phyloP scores from a whole-genome alignment of 2,113 vertebrate species.

The Dissostichus mawsoni region DNA sequence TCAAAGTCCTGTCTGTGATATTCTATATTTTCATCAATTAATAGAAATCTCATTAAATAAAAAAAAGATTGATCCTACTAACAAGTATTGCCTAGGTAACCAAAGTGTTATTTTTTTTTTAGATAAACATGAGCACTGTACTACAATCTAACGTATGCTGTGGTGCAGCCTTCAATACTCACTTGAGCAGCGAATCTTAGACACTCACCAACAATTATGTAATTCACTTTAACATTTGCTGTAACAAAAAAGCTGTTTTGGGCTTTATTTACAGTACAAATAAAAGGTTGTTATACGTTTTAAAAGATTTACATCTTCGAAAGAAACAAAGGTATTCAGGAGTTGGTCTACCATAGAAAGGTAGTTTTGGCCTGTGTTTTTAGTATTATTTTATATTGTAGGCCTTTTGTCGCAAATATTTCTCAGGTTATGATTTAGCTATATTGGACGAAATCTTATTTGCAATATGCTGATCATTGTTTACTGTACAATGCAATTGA shows the following conservation, averaged over 20 bases:
- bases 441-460: background rate
- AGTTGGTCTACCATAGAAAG: background rate
- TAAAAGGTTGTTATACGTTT: background rate
- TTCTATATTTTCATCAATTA: background rate
- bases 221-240: background rate
- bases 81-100: background rate
- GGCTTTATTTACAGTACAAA: background rate
- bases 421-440: no score
- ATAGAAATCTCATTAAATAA: background rate
- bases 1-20: background rate
- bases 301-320: background rate
- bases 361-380: background rate
- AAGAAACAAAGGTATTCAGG: background rate
- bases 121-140: background rate
- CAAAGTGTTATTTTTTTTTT: constrained; percentile 9
- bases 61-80: background rate
- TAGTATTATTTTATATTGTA: no score
- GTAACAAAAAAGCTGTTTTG: background rate
- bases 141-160: background rate
- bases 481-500: no score
- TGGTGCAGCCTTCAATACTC: constrained; percentile 14
- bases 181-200: constrained; percentile 2
- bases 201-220: background rate
- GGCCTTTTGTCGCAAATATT: no score
- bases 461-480: no score